These are phyloP conservation scores for Aptenodytes patagonicus DNA, from an alignment of 2,113 vertebrate species.

Conservation along the genomic window DNA sequence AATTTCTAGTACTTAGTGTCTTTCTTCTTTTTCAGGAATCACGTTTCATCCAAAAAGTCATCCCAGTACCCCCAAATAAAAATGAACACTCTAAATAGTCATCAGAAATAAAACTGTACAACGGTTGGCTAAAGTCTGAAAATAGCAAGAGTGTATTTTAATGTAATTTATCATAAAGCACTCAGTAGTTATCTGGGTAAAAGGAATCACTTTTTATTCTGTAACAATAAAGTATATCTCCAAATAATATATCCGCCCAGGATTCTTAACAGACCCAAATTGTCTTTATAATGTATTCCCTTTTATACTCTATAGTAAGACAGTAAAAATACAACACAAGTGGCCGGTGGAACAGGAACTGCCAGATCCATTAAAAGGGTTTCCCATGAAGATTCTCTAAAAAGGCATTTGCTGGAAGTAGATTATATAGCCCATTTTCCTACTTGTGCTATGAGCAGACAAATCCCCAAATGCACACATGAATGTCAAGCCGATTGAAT, in stretches of 20 bases:
- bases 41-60: background rate
- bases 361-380: background rate
- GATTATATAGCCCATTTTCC: slow-evolving; percentile 11
- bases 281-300: background rate
- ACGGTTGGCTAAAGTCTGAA: background rate
- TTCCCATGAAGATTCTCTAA: background rate
- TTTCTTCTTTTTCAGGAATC: background rate
- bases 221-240: background rate
- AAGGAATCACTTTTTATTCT: background rate
- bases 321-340: background rate
- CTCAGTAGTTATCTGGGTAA: background rate
- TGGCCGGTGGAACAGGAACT: background rate
- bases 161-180: background rate
- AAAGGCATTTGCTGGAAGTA: slow-evolving; percentile 23
- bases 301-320: background rate
- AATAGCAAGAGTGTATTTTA: background rate
- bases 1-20: background rate
- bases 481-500: background rate
- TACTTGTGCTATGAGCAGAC: background rate
- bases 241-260: slow-evolving; percentile 1
- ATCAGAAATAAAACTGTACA: background rate
- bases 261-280: background rate
- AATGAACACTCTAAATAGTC: background rate
- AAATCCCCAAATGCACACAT: slow-evolving; percentile 2
- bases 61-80: background rate